Evolutionary conservation across 1,140 invertebrate genomes (phyloP), one percentile per base, ranked within the genome.

Genomic region (Drosophila malerkotliana): DNA sequence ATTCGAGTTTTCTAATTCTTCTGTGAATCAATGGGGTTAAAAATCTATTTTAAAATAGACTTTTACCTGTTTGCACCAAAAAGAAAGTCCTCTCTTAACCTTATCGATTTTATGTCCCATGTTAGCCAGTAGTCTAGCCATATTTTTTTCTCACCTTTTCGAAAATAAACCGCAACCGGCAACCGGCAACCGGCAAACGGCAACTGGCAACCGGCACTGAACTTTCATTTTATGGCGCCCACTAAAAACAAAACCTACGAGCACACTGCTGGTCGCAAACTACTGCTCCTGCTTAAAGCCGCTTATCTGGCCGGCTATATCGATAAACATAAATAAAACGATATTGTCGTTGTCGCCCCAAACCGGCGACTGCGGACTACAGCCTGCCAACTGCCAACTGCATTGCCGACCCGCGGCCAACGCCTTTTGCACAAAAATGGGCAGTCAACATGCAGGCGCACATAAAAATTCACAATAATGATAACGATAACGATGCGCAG

Each of bases 401-500:
- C 26, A 28, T 6, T 28, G 26, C 5, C 45, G 32, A 64, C 18
- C 41, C 55, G 28, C 39, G 37, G 64, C 72, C 78, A 59, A 79
- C 64, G 79, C 79, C 80, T 76, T 76, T 66, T 59, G 15, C 18
- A 41, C 45, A 55, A 52, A 64, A 73, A 77, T 37, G 77, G 69
- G 71, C 78, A 75, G 75, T 53, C 69, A 82, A 85, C 78, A 85
- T 82, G 83, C 75, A 88, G 62, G 74, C 83, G 79, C 82, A 82
- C 83, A 87, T 87, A 88, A 88, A 88, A 83, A 88, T 64, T 51
- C 75, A 56, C 83, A 64, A 84, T 84, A 84, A 84, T 84, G 81
- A 85, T 85, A 87, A 87, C 82, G 82, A 87, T 88, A 87, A 88
- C 83, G 83, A 87, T 79, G 79, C 83, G 75, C 83, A 88, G 79